Evolutionary conservation across 2,113 vertebrate genomes (phyloP).

Genomic region (Chloropsis cyanopogon): DNA sequence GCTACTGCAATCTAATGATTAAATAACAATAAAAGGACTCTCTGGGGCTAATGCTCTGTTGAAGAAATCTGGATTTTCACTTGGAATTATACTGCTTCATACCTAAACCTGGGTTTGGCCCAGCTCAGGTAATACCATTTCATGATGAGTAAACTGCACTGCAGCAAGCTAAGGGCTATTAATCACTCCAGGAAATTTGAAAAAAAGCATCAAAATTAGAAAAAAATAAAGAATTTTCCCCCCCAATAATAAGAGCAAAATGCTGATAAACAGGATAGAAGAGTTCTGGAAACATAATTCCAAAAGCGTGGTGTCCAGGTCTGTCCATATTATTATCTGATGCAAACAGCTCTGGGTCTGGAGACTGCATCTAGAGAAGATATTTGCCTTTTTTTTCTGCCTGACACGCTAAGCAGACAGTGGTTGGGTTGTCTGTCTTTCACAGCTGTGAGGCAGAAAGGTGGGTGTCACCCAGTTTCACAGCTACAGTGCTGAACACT

Average conservation of each 20-base stretch:
- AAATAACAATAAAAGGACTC: slow-evolving; percentile 21
- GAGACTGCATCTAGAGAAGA: background rate
- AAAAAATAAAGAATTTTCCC: background rate
- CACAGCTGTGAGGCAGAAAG: background rate
- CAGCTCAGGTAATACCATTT: background rate
- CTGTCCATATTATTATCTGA: background rate
- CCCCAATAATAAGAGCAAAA: background rate
- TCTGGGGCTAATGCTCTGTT: background rate
- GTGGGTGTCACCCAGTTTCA: background rate
- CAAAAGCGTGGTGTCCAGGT: background rate
- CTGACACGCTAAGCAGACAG: background rate
- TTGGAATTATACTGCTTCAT: background rate
- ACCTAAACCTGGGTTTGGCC: background rate
- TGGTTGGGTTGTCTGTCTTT: background rate
- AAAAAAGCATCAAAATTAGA: background rate
- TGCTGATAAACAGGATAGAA: background rate
- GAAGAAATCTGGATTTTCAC: slow-evolving; percentile 14
- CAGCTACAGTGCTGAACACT: background rate
- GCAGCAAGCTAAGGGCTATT: background rate
- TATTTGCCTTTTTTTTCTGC: background rate
- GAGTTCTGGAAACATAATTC: background rate
- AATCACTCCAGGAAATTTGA: background rate
- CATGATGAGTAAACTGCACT: background rate
- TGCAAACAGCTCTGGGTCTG: background rate
- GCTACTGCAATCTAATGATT: background rate